Conservation (phyloP, 2,888 invertebrate genomes). For the Julus scandinavius region DNA sequence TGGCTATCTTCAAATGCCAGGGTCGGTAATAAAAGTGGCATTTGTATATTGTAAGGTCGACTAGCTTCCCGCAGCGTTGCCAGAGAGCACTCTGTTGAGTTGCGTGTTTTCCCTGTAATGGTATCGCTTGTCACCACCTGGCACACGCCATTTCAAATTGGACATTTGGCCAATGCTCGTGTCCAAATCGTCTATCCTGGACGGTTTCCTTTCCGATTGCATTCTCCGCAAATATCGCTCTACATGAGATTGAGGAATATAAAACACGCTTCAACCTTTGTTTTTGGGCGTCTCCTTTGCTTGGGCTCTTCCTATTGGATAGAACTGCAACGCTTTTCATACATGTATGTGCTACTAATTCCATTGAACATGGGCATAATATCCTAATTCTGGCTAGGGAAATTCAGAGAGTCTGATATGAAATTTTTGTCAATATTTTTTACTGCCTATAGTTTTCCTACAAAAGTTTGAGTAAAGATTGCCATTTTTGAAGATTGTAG, state of each 20-base stretch:
- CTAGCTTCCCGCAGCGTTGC: slow-evolving; percentile 44
- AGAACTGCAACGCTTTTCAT: too few relatives aligned
- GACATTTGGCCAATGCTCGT: slow-evolving; percentile 30
- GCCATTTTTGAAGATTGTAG: too few relatives aligned
- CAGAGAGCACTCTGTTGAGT: not conserved
- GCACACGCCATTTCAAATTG: slow-evolving; percentile 43
- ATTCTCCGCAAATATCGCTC: slow-evolving; percentile 35
- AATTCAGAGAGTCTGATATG: too few relatives aligned
- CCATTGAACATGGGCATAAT: too few relatives aligned
- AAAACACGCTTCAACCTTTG: slow-evolving; percentile 34
- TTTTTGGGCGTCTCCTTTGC: not conserved
- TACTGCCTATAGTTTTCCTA: too few relatives aligned
- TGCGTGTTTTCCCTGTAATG: slow-evolving; percentile 40
- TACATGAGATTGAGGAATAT: slow-evolving; percentile 27
- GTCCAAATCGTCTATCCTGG: slow-evolving; percentile 45
- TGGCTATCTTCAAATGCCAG: slow-evolving; percentile 51
- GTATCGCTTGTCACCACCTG: slow-evolving; percentile 52
- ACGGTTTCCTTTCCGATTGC: slow-evolving; percentile 47
- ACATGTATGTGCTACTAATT: too few relatives aligned
- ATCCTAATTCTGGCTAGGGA: too few relatives aligned
- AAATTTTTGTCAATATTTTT: too few relatives aligned
- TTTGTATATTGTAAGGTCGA: slow-evolving; percentile 49
- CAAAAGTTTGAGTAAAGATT: too few relatives aligned
- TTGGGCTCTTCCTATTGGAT: not conserved
- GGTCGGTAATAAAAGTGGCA: slow-evolving; percentile 46